Percentiles rank a stretch among this genome's conserved stretches.
Evolutionary conservation across 2,888 invertebrate species (phyloP).

Genomic region (Strigamia crassipes): DNA sequence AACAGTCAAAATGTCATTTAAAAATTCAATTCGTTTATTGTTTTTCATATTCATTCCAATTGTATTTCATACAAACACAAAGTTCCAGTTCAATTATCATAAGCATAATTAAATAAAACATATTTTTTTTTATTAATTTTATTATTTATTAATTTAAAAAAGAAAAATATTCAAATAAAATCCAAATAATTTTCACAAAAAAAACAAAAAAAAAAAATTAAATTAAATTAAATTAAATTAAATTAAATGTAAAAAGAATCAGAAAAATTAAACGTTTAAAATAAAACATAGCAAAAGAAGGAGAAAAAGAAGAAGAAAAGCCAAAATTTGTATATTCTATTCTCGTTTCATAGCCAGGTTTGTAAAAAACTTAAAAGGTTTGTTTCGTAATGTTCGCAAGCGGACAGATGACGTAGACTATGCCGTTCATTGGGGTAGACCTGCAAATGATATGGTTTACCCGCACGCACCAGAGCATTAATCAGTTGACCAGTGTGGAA

Average conservation of each 20-base stretch:
- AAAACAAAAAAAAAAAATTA: too few species aligned
- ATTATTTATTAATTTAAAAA: neutral
- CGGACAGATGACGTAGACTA: slow-evolving; percentile 88
- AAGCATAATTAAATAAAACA: slow-evolving; percentile 3
- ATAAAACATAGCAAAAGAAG: neutral
- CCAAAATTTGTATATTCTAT: neutral
- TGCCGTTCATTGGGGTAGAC: slow-evolving; percentile 97
- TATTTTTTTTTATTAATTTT: neutral
- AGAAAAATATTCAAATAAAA: neutral
- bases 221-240: too few species aligned
- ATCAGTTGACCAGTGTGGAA: slow-evolving; percentile 91
- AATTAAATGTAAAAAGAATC: neutral
- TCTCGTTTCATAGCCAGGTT: slow-evolving; percentile 60
- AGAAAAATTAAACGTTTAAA: neutral
- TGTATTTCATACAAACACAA: neutral
- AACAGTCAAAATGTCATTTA: neutral
- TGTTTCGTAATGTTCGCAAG: slow-evolving; percentile 96
- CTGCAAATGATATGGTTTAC: slow-evolving; percentile 94
- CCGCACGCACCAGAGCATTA: slow-evolving; percentile 85
- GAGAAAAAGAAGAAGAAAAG: neutral
- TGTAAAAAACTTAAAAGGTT: slow-evolving; percentile 90
- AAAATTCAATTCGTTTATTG: neutral
- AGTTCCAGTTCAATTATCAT: neutral
- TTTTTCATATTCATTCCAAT: neutral
- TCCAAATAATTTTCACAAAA: neutral